Conservation (phyloP, 2,113 vertebrate species). For the Lamprotornis superbus region DNA sequence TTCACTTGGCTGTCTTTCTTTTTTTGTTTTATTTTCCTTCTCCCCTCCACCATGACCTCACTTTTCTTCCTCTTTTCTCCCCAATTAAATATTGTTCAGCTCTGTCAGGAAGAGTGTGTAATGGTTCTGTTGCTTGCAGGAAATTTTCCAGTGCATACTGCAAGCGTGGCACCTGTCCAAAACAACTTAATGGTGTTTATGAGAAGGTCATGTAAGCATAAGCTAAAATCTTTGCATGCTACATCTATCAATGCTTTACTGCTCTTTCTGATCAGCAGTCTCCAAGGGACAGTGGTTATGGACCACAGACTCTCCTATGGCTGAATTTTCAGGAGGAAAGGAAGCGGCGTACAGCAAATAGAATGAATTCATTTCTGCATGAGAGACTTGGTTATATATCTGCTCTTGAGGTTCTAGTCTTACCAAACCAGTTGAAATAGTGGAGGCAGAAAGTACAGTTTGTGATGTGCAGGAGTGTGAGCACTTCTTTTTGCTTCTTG, state of each 20-base stretch:
- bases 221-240: constrained; percentile 20
- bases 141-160: constrained; percentile 25
- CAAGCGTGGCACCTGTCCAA: not conserved
- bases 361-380: not conserved
- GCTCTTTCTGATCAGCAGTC: constrained; percentile 32
- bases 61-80: constrained; percentile 37
- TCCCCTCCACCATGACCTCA: not conserved
- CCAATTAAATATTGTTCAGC: constrained; percentile 11
- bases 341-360: not conserved
- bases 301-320: not conserved
- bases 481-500: not conserved
- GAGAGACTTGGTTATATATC: not conserved
- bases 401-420: not conserved
- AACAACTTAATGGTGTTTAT: constrained; percentile 57
- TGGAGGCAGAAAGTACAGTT: not conserved
- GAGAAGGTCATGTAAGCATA: constrained; percentile 52
- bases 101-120: constrained; percentile 46
- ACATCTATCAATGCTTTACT: constrained; percentile 18
- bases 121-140: constrained; percentile 41
- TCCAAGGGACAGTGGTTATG: constrained; percentile 19
- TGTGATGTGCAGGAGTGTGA: not conserved
- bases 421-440: not conserved
- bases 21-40: not conserved
- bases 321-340: constrained; percentile 27
- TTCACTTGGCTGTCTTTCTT: not conserved